Base-by-base conservation (phyloP, 1,140 invertebrate species). In the Drosophila ananassae region DNA sequence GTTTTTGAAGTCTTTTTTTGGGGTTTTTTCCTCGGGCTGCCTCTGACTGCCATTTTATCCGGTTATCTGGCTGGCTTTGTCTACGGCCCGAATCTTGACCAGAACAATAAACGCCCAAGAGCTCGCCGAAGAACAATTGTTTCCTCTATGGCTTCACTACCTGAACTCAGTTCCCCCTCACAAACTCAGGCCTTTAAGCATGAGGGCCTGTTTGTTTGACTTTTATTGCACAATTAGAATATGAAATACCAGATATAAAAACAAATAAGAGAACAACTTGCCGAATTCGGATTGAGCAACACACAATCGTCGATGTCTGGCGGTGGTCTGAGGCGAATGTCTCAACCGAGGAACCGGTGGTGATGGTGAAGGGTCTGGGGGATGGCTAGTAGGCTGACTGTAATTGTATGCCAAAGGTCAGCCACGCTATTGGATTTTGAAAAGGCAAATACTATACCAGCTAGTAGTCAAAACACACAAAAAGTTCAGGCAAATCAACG, bases 361-460 rank as follows among this genome's bases (percentile, higher is more conserved):
- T 44, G 6, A 2, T 44, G 47, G 25, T 39, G 50, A 48, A 55
- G 66, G 64, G 48, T 44, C 30, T 34, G 32, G 13, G 32, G 25
- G 17, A 12, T 2, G 28, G 30, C 50, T 28, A 17, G 28, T 10
- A 22, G 30, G 32, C 32, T 28, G 46, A 3, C 6, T 63, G 62
- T 89, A 89, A 76, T 78, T 89, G 66, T 82, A 89, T 89, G 79
- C 55, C 83, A 85, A 72, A 89, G 82, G 71, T 85, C 74, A 78
- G 51, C 69, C 81, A 58, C 61, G 77, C 62, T 82, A 64, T 68
- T 80, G 64, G 48, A 59, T 58, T 81, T 67, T 32, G 17, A 53
- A 60, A 60, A 56, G 44, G 21, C 47, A 69, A 67, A 60, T 48
- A 73, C 10, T 41, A 69, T n/a, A 10, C 9, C 54, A 25, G 57